Percentiles rank a stretch among this genome's conserved stretches.
phyloP scores from a whole-genome alignment of 2,888 invertebrate species.

The Anaspis maculata region DNA sequence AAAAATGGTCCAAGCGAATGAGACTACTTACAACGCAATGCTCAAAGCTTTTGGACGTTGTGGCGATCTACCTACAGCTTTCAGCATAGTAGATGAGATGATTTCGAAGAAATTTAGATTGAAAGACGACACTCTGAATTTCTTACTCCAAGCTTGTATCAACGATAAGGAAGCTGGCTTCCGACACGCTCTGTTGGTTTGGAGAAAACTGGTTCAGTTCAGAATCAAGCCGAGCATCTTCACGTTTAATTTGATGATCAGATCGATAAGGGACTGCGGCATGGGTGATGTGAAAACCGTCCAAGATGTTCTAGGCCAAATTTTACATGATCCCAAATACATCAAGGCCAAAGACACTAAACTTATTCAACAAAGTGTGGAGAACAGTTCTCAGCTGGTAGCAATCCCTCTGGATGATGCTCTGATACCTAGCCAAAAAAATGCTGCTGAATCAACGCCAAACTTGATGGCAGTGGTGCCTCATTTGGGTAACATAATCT shows the following conservation, averaged over 20 bases:
- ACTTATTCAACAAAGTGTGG: slow-evolving; percentile 1
- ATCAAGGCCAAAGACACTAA: slow-evolving; percentile 1
- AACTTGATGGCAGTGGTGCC: slow-evolving; percentile 57
- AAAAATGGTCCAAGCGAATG: slow-evolving; percentile 60
- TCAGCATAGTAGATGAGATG: slow-evolving; percentile 81
- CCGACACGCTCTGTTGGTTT: slow-evolving; percentile 72
- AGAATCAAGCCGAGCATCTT: slow-evolving; percentile 60
- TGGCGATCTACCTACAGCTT: slow-evolving; percentile 69
- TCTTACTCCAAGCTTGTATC: slow-evolving; percentile 77
- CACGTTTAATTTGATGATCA: slow-evolving; percentile 73
- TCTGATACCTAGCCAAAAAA: no score
- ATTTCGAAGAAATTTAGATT: slow-evolving; percentile 51
- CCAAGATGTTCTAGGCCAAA: slow-evolving; percentile 38
- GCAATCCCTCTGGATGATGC: background rate
- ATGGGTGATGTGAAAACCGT: slow-evolving; percentile 59
- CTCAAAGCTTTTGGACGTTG: slow-evolving; percentile 86
- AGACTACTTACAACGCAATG: slow-evolving; percentile 78
- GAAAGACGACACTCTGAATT: slow-evolving; percentile 63
- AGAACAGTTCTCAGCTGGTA: background rate
- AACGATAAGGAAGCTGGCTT: slow-evolving; percentile 72
- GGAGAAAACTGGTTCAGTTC: slow-evolving; percentile 68
- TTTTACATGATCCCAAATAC: slow-evolving; percentile 9
- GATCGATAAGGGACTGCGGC: slow-evolving; percentile 72
- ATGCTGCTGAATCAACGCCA: no score
- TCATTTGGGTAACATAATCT: slow-evolving; percentile 52